Base-by-base conservation (phyloP, 2,113 vertebrate genomes). In the Myotis brandtii region DNA sequence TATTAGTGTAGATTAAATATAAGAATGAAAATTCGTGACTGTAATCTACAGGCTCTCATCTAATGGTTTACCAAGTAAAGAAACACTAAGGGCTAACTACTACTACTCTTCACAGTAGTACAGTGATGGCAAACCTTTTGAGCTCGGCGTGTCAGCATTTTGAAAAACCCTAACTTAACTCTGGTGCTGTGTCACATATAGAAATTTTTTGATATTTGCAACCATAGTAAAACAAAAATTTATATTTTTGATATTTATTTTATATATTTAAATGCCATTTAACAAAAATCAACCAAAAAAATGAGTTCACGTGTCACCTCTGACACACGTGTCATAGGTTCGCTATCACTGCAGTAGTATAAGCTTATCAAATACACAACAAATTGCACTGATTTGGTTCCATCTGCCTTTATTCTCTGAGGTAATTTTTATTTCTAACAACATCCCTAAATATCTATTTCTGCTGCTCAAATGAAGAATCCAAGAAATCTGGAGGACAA, bases 351-450 rank as follows among this genome's bases (percentile, higher is more conserved):
- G 43, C 30, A 37, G 66, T 75, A 37, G 11, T 66, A 17, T 18
- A 40, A 64, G 6, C 32, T 86, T 84, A 83, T 43, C 43, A 93
- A 91, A 93, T n/a, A 16, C 25, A 76, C 9, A 93, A 75, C 56
- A 86, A 48, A 77, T 86, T 37, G 82, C 12, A 54, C 16, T 89
- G 13, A 59, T 73, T 48, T 80, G 79, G 13, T 91, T 89, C 3
- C 64, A 66, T 59, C 75, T 85, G 37, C n/a, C 54, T 79, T 88
- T 56, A 77, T 90, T 80, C 25, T 80, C 48, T 83, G n/a, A 76
- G 25, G 25, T 95, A 64, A 88, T 30, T 89, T 92, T 89, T 92
- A 95, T 66, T 92, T 43, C 67, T 92, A 95, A 90, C 59, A 80
- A 50, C 40, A 75, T n/a, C 77, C 13, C 17, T 73, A 82, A 66